phyloP scores from a whole-genome alignment of 2,113 vertebrate genomes.

The Spermophilus dauricus region DNA sequence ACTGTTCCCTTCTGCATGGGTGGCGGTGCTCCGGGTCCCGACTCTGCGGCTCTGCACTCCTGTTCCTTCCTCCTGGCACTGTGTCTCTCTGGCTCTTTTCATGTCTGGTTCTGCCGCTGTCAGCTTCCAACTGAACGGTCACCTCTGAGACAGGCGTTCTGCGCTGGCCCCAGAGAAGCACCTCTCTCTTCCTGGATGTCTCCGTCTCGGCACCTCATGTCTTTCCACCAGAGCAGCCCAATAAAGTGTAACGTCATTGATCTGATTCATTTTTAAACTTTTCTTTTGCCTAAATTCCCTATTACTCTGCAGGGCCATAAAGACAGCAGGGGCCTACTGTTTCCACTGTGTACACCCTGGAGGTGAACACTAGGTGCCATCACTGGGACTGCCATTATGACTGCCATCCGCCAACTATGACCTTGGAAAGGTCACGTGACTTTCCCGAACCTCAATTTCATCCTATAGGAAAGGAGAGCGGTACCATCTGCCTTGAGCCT shows the following conservation, averaged over 20 bases:
- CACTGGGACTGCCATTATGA: background rate
- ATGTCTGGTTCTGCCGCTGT: background rate
- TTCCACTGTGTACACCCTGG: background rate
- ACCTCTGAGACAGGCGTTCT: background rate
- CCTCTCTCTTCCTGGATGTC: background rate
- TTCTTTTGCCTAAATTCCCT: background rate
- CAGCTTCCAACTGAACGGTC: background rate
- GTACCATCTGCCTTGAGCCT: rapidly evolving
- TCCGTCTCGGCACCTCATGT: background rate
- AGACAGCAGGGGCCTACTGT: no score
- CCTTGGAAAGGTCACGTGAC: background rate
- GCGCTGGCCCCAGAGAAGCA: background rate
- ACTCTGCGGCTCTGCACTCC: background rate
- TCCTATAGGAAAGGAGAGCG: background rate
- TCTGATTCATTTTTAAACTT: background rate
- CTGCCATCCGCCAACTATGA: background rate
- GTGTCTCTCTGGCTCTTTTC: background rate
- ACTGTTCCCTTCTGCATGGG: background rate
- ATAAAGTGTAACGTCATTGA: no score
- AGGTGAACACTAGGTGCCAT: background rate
- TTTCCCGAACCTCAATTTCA: background rate
- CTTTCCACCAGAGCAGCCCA: background rate
- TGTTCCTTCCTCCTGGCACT: background rate
- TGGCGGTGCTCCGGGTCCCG: background rate
- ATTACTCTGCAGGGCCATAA: background rate